Base-by-base conservation (phyloP, 2,113 vertebrate genomes). In the Nansenia antarctica region DNA sequence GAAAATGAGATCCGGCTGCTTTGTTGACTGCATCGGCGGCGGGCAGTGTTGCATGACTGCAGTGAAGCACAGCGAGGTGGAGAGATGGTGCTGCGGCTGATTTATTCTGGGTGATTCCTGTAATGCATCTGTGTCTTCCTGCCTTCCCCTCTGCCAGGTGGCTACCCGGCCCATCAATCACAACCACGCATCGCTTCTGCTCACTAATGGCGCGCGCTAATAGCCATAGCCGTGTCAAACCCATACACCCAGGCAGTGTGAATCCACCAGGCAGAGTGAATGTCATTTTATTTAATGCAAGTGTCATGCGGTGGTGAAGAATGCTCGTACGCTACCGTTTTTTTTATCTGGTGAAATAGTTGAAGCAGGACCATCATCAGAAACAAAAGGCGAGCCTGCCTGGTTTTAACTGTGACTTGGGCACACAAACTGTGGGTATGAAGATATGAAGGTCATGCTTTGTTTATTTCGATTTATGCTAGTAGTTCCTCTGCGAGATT, bases 121-220 rank as follows among this genome's bases (percentile, higher is more conserved):
- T 37, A 34, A 35, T 35, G 12, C 32, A 29, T 67, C 11, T 57
- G 31, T 39, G 31, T 67, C 64, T 66, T 22, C 15, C 49, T 34
- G 29, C 15, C 47, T 66, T 18, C 15, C 47, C 34, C 2, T 22
- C 27, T 26, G 20, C 39, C 24, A 64, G 62, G 27, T n/a, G n/a
- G n/a, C n/a, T 31, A 58, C 45, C 32, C 5, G 32, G 15, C 42
- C 29, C 64, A 74, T 72, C 55, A 67, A 77, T 79, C 80, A 79
- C 34, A 1, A 42, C 12, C 37, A 32, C 54, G 39, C 31, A 55
- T 62, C n/a, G 65, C 61, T 27, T 68, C 70, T 70, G 27, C 60
- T 20, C 59, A 29, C 73, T 74, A 70, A 68, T 63, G 67, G 45
- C 47, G 22, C 68, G 26, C 35, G 62, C 63, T 68, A 52, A 79